These are phyloP conservation scores for Drosophila ficusphila DNA, from an alignment of 1,140 invertebrate species.

Conservation along the genomic window DNA sequence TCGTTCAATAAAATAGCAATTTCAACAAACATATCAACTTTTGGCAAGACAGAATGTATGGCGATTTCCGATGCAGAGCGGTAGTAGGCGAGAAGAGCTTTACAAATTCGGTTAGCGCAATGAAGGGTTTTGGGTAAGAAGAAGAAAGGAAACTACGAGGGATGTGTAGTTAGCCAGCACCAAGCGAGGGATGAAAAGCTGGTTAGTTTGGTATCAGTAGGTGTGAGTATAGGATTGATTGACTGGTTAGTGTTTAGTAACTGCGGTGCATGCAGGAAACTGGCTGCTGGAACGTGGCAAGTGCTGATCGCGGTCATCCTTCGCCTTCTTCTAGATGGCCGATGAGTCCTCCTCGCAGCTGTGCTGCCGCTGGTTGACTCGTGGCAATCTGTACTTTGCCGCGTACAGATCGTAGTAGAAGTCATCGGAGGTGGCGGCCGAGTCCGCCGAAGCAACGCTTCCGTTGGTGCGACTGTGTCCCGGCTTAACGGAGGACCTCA, in stretches of 20 bases:
- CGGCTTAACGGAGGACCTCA: constrained; percentile 64
- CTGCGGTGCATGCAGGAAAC: constrained; percentile 18
- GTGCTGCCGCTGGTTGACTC: constrained; percentile 57
- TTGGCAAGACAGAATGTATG: constrained; percentile 59
- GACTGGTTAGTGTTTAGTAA: constrained; percentile 12
- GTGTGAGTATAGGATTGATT: constrained; percentile 21
- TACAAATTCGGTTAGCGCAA: constrained; percentile 21
- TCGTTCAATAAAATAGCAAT: constrained; percentile 46
- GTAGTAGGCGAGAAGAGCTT: constrained; percentile 11
- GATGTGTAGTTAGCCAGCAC: constrained; percentile 29
- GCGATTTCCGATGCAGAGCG: constrained; percentile 36
- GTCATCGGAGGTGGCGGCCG: constrained; percentile 48
- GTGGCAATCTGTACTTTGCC: constrained; percentile 61
- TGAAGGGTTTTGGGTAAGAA: constrained; percentile 10
- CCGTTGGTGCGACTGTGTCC: constrained; percentile 39
- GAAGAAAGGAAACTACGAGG: background rate
- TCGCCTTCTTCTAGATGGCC: constrained; percentile 24
- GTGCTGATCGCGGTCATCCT: constrained; percentile 13
- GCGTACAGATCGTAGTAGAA: constrained; percentile 68
- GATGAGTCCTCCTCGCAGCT: constrained; percentile 62
- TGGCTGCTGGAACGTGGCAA: constrained; percentile 20
- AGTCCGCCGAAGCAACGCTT: constrained; percentile 28
- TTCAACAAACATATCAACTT: constrained; percentile 49
- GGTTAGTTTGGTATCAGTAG: constrained; percentile 13
- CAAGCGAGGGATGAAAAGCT: constrained; percentile 29